Base-by-base conservation (phyloP, 2,888 invertebrate species). In the Litoditis marina region DNA sequence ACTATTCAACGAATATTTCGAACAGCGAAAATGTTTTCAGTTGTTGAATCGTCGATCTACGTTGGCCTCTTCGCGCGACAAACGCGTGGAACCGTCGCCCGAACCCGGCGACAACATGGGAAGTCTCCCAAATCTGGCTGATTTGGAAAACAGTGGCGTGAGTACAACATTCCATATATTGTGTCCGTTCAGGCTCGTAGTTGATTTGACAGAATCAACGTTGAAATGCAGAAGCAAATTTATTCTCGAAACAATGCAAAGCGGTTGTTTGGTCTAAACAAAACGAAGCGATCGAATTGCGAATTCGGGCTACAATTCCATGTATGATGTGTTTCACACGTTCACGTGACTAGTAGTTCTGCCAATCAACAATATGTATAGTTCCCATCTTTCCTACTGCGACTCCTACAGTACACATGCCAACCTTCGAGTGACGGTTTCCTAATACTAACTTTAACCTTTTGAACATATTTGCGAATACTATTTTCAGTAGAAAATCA, bases 81-180 rank as follows among this genome's bases (percentile, higher is more conserved):
- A 78, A 58, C 71, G 77, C 36, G 53, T 55, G 28, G 32, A 22
- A 34, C 54, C 60, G 16, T 44, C 46, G 2, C 11, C 49, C 42
- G 55, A 58, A 31, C 39, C 28, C 22, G 65, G 49, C 25, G 71
- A 60, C 1, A 73, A 71, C 46, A 69, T 73, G 87, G 96, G 96
- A 86, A 95, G 94, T 77, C 88, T 98, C 86, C 96, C 96, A 58
- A 95, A 96, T 86, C 84, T 86, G 42, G 71, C 74, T 32, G 70
- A 74, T 27, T 70, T 90, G 65, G 88, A 90, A 76, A 88, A 89
- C 62, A 89, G 90, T 77, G 89, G 89, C 76, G 70, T 85, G 58
- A 7, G 57, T 13, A 16, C 46, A 39, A 16, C 16, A 28, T 2
- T n/a, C n/a, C n/a, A n/a, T n/a, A n/a, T 8, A 22, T n/a, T 36